Percentiles rank a stretch among this genome's conserved stretches.
phyloP scores from a whole-genome alignment of 2,113 vertebrate species.

The Pluvialis apricaria region DNA sequence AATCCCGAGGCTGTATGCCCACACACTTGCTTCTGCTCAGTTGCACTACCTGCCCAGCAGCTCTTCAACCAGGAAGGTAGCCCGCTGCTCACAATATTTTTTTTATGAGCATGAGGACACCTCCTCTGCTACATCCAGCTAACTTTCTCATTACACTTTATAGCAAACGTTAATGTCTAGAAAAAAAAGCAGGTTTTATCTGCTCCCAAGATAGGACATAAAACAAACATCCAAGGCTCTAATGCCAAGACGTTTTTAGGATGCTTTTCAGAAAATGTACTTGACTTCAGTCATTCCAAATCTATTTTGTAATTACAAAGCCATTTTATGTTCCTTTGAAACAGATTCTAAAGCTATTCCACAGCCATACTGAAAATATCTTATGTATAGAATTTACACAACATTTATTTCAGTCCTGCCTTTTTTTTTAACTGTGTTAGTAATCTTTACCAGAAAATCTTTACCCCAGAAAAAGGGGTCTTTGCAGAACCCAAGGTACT shows the following conservation, averaged over 20 bases:
- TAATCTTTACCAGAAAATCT: background rate
- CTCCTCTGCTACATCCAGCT: background rate
- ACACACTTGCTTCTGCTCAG: background rate
- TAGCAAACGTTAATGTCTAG: background rate
- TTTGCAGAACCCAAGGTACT: background rate
- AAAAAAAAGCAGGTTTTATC: background rate
- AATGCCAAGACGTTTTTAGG: background rate
- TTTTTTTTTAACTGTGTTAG: background rate
- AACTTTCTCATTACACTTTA: slow-evolving; percentile 25
- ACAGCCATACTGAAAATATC: background rate
- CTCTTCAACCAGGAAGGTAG: background rate
- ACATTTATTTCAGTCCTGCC: background rate
- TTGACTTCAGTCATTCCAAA: slow-evolving; percentile 35
- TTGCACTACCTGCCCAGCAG: background rate
- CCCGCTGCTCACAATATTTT: background rate
- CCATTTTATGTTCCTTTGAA: slow-evolving; percentile 45
- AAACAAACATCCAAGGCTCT: slow-evolving; percentile 16
- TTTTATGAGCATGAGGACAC: background rate
- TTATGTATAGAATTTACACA: background rate
- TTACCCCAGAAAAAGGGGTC: background rate
- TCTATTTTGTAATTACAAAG: slow-evolving; percentile 46
- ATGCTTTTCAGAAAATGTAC: background rate
- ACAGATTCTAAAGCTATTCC: slow-evolving; percentile 16
- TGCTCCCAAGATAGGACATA: slow-evolving; percentile 30
- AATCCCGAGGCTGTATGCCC: background rate